These are phyloP conservation scores for Artemia franciscana DNA, from an alignment of 1,140 invertebrate species.

Conservation along the genomic window DNA sequence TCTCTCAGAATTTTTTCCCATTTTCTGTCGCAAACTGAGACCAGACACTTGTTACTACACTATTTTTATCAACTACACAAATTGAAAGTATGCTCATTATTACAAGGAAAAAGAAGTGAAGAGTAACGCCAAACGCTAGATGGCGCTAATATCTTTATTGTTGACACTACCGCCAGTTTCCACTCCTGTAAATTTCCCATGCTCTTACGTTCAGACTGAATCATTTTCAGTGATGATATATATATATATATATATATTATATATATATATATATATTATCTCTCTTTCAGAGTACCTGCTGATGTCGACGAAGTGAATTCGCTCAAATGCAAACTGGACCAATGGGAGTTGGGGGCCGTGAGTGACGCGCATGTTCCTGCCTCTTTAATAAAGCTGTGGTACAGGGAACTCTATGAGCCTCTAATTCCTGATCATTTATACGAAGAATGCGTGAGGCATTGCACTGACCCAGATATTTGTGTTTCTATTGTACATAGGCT, in stretches of 20 bases:
- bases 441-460: slow-evolving; percentile 39
- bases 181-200: not conserved
- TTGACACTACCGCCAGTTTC: not conserved
- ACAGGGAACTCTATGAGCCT: slow-evolving; percentile 80
- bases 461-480: slow-evolving; percentile 37
- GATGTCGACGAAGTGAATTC: slow-evolving; percentile 83
- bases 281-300: slow-evolving; percentile 58
- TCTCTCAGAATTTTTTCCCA: no score
- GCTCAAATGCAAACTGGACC: slow-evolving; percentile 63
- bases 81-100: no score
- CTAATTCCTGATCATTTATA: slow-evolving; percentile 79
- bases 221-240: not conserved
- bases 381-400: slow-evolving; percentile 83
- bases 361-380: slow-evolving; percentile 79
- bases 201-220: not conserved
- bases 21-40: no score
- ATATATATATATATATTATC: not conserved
- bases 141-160: no score
- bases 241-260: no score
- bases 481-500: slow-evolving; percentile 48
- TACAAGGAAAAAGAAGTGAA: no score
- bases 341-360: slow-evolving; percentile 41
- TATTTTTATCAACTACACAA: no score
- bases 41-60: no score
- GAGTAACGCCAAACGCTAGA: no score